Base-by-base conservation (phyloP, 2,888 invertebrate species). In the Antheraea assamensis region DNA sequence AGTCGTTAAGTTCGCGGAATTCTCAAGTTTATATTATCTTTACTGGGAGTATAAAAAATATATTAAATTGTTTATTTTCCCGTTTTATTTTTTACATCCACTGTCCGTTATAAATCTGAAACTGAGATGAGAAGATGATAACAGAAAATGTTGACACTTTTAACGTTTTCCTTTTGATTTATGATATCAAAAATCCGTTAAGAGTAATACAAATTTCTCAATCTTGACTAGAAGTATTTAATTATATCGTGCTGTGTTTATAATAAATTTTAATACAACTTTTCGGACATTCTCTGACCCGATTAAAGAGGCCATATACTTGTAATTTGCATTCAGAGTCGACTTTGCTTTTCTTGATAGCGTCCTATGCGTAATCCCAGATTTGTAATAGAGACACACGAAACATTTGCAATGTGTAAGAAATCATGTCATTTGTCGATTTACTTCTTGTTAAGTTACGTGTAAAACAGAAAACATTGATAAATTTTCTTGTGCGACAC, bases 271-370 rank as follows among this genome's bases (percentile, higher is more conserved):
- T 64, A 64, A 64, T 64, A 27, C 55, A 72, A n/a, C 27, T 27
- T 71, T 8, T 10, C 76, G 79, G 76, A 49, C 5, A 5, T 76
- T 75, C 73, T 30, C 21, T 81, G 79, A 84, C 85, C 79, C 77
- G 75, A 71, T 74, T 78, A 81, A 84, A 81, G 83, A 82, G 83
- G 81, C 81, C 81, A 82, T 79, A 77, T 76, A 80, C 80, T 78
- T 79, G 83, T 88, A 88, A 89, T 90, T 88, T 90, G 87, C 89
- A 89, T 88, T 83, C 84, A 83, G 78, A 82, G 83, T 83, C 81
- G 81, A 70, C 71, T 55, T 31, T 71, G 76, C 75, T 58, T 66
- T 72, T 78, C 74, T 64, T 49, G 58, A 31, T 42, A 19, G 27
- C 21, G 75, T 75, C 73, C 78, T 75, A 70, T 55, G 68, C 35